phyloP scores from a whole-genome alignment of 2,113 vertebrate genomes.

The Anoura caudifer region DNA sequence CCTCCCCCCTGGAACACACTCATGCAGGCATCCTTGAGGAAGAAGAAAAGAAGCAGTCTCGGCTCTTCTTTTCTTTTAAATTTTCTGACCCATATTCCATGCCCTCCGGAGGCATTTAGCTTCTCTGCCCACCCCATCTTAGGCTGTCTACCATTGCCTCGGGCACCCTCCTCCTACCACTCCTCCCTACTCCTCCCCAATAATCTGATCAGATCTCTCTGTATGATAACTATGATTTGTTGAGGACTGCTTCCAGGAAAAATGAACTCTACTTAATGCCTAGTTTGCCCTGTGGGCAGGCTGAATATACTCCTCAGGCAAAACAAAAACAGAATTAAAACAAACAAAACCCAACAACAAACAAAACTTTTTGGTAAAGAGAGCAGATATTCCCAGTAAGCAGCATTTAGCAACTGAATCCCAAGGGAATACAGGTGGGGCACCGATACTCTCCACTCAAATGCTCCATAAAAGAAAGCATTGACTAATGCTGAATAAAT shows the following conservation, averaged over 20 bases:
- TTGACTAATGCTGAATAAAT: neutral
- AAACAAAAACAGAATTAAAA: neutral
- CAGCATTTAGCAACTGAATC: neutral
- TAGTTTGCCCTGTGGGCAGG: neutral
- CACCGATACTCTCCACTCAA: neutral
- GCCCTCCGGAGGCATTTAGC: too few relatives aligned
- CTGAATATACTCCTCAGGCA: neutral
- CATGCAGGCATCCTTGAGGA: too few relatives aligned
- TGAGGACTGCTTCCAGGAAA: neutral
- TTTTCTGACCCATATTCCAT: too few relatives aligned
- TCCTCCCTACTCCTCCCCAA: too few relatives aligned
- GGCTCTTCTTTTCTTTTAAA: too few relatives aligned
- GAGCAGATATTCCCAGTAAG: neutral
- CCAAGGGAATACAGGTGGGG: neutral
- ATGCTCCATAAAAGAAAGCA: neutral
- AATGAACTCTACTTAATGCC: neutral
- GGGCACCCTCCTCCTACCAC: too few relatives aligned
- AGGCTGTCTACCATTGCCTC: too few relatives aligned
- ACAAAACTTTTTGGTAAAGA: neutral
- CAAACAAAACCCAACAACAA: neutral
- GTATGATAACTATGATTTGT: neutral
- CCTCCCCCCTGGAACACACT: too few relatives aligned
- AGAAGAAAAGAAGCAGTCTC: too few relatives aligned
- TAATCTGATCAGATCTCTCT: too few relatives aligned
- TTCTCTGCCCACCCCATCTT: too few relatives aligned